These are phyloP conservation scores for Nomada fabriciana DNA, from an alignment of 2,888 invertebrate species.

Conservation along the genomic window DNA sequence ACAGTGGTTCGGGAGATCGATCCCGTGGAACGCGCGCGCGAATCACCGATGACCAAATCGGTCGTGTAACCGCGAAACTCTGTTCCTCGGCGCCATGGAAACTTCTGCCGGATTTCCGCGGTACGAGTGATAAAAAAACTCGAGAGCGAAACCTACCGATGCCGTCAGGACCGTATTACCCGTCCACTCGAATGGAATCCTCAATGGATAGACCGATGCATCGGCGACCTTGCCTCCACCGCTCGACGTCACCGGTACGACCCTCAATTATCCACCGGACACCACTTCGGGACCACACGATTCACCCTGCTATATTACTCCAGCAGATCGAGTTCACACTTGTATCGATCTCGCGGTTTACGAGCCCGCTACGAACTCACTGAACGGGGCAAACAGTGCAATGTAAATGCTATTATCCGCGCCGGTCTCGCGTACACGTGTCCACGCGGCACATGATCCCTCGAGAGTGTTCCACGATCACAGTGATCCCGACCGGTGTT, in stretches of 20 bases:
- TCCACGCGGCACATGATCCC: slow-evolving; percentile 60
- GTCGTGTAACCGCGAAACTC: slow-evolving; percentile 7
- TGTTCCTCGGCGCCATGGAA: slow-evolving; percentile 1
- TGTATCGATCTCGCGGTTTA: background rate
- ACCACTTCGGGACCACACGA: slow-evolving; percentile 5
- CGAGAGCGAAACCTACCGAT: slow-evolving; percentile 46
- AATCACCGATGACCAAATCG: slow-evolving; percentile 2
- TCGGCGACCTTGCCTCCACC: slow-evolving; percentile 15
- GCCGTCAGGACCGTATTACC: slow-evolving; percentile 46
- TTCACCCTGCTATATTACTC: background rate
- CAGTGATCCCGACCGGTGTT: background rate
- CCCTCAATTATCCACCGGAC: background rate
- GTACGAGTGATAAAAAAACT: slow-evolving; percentile 44
- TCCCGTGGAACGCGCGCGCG: background rate
- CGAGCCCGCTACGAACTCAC: background rate
- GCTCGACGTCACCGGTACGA: slow-evolving; percentile 11
- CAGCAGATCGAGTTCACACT: background rate
- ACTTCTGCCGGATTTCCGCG: slow-evolving; percentile 65
- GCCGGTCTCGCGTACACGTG: slow-evolving; percentile 59
- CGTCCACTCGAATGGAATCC: slow-evolving; percentile 23
- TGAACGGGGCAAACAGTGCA: background rate
- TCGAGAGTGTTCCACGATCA: background rate
- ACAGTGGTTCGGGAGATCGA: background rate
- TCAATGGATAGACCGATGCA: slow-evolving; percentile 17
- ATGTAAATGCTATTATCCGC: slow-evolving; percentile 14